Base-by-base conservation (phyloP, 2,797 vertebrate genomes). In the Pelochelys cantorii region DNA sequence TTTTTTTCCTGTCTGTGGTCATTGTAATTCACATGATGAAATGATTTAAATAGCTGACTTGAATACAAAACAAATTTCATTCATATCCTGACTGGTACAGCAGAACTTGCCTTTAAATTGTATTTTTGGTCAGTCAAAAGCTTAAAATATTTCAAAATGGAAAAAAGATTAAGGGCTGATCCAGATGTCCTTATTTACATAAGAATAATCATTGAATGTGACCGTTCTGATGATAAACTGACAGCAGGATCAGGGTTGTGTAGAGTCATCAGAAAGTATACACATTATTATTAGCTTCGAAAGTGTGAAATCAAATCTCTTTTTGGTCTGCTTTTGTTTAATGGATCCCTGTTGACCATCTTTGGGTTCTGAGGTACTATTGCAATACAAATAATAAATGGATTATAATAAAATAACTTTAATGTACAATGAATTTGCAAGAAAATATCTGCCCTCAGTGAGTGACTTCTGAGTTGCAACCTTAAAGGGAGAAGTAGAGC, bases 1-100 rank as follows among this genome's bases (percentile, higher is more conserved):
- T 60, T 71, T 87, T 55, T 55, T 55, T 20, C 55, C 71, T 94
- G 90, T 92, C 93, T 93, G 42, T 87, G 79, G 65, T 59, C 91
- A 90, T 86, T 96, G 56, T 90, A 87, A 87, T 91, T 95, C 86
- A 92, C 54, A 88, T 74, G 81, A 79, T 81, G 88, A 95, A 92
- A 80, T 82, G 71, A 62, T 83, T 90, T 88, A 89, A 96, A 83
- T 23, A 93, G 79, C 59, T 93, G 88, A 93, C 87, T 85, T 89
- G 34, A 93, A 84, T 87, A 94, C 80, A 92, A 85, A 62, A 92
- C 80, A 94, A 77, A 83, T 90, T 87, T 86, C 77, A 74, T 22
- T 85, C 6, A 62, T 74, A 82, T 75, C 42, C 82, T 87, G 88
- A 89, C 65, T 86, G 81, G 52, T 78, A 84, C 55, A 91, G 78